Conservation (phyloP, 2,888 invertebrate genomes). For the Polydrusus pterygomalis region DNA sequence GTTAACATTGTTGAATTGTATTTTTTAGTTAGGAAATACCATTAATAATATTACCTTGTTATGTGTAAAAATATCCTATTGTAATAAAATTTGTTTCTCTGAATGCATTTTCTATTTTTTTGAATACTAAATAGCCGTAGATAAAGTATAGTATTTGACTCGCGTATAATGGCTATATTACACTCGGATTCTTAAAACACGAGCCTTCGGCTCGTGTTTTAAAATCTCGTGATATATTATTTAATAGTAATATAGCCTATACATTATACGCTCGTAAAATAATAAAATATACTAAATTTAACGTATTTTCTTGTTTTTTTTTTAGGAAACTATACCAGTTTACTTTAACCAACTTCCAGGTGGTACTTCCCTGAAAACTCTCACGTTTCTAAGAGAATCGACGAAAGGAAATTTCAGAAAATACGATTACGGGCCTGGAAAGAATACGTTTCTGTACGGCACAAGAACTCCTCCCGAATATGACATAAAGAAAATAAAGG, state of each 20-base stretch:
- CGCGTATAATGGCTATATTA: too few species aligned
- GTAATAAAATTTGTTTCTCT: too few species aligned
- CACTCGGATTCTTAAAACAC: too few species aligned
- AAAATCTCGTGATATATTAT: too few species aligned
- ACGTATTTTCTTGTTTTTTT: not conserved
- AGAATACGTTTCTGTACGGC: slow-evolving; percentile 73
- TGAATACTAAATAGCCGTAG: too few species aligned
- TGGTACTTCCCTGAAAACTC: slow-evolving; percentile 66
- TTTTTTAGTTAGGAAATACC: too few species aligned
- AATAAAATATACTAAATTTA: not conserved
- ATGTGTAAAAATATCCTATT: too few species aligned
- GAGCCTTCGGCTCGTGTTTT: too few species aligned
- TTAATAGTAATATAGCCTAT: slow-evolving; percentile 27
- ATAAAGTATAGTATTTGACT: too few species aligned
- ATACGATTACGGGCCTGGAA: slow-evolving; percentile 74
- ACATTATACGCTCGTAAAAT: not conserved
- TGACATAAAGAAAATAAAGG: slow-evolving; percentile 75
- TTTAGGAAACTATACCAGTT: slow-evolving; percentile 68
- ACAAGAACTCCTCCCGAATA: slow-evolving; percentile 75
- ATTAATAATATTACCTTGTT: too few species aligned
- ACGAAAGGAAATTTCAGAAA: slow-evolving; percentile 73
- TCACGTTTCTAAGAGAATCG: slow-evolving; percentile 65
- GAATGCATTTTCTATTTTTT: too few species aligned
- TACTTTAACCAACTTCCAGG: slow-evolving; percentile 68
- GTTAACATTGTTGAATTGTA: too few species aligned